Base-by-base conservation (phyloP, 2,888 invertebrate genomes). In the Rhaphigaster nebulosa region DNA sequence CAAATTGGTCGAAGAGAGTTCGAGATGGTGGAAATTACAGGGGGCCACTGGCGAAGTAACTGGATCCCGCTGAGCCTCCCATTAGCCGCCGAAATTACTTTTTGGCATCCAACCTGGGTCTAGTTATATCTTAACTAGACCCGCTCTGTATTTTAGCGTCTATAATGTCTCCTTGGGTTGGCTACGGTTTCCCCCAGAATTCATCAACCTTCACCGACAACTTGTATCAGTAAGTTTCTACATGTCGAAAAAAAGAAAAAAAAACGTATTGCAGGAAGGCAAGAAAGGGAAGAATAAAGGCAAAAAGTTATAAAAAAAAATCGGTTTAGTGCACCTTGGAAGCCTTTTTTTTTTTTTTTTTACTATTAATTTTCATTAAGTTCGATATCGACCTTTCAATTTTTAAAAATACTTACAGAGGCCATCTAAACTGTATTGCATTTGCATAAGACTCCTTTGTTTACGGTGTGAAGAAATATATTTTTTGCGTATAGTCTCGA, bases 1-100 rank as follows among this genome's bases (percentile, higher is more conserved):
- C 70, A 76, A 76, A 76, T 76, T 76, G 70, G 70, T 76, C 38
- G 70, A 76, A 38, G 34, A 38, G 70, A 76, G 20, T 38, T 38
- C 1, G 70, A 76, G 70, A 20, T 76, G 70, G 70, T 34, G 70
- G 70, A 38, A 76, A 76, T 76, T 76, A 76, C 65, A 65, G 65
- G 70, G 20, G 70, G 6, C 15, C 18, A 29, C 26, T n/a, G n/a
- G 60, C 10, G 29, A 1, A 76, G 70, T 76, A 76, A 76, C 70
- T 20, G 70, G 70, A 70, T 70, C 70, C 34, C 34, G 1, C 20
- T 70, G 34, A 76, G 34, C 20, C 70, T 6, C 20, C 70, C 38
- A 76, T 76, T 76, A 76, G 70, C 70, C 23, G 8, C 4, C 34
- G 34, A 76, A 38, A 76, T 76, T 76, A 76, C 70, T 76, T 76